phyloP scores from a whole-genome alignment of 2,888 invertebrate species.

The Euplexia lucipara region DNA sequence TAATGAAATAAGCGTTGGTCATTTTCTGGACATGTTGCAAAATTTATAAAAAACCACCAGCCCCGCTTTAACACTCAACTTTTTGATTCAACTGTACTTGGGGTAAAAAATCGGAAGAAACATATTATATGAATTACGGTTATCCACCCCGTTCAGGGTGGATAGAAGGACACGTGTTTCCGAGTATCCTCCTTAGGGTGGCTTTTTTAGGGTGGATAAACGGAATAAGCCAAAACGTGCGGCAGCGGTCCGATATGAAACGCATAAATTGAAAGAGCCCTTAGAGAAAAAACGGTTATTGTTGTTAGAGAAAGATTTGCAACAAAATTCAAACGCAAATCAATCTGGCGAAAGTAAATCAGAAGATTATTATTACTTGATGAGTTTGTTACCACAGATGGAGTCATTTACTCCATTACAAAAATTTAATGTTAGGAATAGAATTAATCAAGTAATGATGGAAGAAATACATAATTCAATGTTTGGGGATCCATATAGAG shows the following conservation, averaged over 20 bases:
- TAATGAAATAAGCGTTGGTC: too few species aligned
- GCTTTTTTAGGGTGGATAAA: too few species aligned
- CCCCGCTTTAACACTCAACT: too few species aligned
- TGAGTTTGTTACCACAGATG: conserved; percentile 46
- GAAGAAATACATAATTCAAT: conserved; percentile 34
- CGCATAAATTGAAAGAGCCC: neutral
- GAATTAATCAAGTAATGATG: conserved; percentile 48
- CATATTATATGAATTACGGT: too few species aligned
- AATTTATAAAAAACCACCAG: too few species aligned
- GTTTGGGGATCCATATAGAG: conserved; percentile 21
- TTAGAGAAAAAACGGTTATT: conserved; percentile 36
- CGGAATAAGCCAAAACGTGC: too few species aligned
- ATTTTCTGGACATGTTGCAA: too few species aligned
- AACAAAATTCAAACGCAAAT: conserved; percentile 25
- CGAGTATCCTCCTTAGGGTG: too few species aligned
- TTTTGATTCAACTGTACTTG: too few species aligned
- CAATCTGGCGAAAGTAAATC: conserved; percentile 36
- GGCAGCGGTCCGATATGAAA: conserved; percentile 25
- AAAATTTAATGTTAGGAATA: conserved; percentile 39
- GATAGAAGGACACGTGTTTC: too few species aligned
- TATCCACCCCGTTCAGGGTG: too few species aligned
- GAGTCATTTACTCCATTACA: conserved; percentile 42
- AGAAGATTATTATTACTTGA: conserved; percentile 46
- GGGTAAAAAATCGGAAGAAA: too few species aligned
- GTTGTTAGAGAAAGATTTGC: conserved; percentile 39